Conservation (phyloP, 2,888 invertebrate species). For the Noctua comes region DNA sequence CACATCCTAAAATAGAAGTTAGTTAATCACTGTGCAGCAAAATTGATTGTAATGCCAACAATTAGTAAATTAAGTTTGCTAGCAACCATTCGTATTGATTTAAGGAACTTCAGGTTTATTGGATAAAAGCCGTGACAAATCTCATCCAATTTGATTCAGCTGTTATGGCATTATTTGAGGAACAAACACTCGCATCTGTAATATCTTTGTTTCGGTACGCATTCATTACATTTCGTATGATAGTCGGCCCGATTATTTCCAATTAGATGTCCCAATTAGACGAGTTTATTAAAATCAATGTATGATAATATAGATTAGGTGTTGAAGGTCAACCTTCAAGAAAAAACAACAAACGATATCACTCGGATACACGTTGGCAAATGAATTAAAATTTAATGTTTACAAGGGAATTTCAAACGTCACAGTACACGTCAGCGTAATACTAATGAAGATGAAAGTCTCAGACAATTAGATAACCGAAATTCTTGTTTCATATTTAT, state of each 20-base stretch:
- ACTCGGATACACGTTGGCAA: constrained; percentile 15
- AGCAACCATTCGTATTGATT: constrained; percentile 24
- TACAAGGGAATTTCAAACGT: constrained; percentile 55
- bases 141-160: constrained; percentile 42
- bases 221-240: constrained; percentile 29
- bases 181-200: constrained; percentile 25
- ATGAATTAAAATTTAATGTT: constrained; percentile 51
- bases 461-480: constrained; percentile 66
- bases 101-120: constrained; percentile 15
- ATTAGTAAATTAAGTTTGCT: constrained; percentile 12
- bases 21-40: constrained; percentile 9
- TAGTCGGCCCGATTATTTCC: not conserved
- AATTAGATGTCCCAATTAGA: constrained; percentile 31
- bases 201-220: constrained; percentile 23
- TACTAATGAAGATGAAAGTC: constrained; percentile 68
- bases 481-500: constrained; percentile 63
- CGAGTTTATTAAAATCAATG: constrained; percentile 22
- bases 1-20: constrained; percentile 18
- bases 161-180: constrained; percentile 30
- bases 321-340: constrained; percentile 35
- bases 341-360: constrained; percentile 41
- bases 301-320: constrained; percentile 30
- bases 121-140: constrained; percentile 40
- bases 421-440: constrained; percentile 58
- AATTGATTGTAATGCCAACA: constrained; percentile 28